Evolutionary conservation across 2,888 invertebrate species (phyloP).

Genomic region (Dicycla oo): DNA sequence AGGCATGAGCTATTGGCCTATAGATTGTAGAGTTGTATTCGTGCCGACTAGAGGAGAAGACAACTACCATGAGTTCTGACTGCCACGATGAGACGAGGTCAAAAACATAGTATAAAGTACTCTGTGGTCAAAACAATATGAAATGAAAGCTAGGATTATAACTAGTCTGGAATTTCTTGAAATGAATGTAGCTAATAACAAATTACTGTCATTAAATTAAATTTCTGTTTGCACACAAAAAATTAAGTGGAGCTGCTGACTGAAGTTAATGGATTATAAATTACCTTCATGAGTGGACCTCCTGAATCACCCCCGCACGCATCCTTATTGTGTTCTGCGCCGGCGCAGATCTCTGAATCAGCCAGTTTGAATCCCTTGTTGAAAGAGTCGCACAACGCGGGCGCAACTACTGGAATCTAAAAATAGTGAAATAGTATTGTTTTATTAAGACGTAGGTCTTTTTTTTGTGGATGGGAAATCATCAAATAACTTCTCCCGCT

Average conservation of each 20-base stretch:
- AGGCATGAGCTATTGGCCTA: background rate
- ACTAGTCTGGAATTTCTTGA: conserved; percentile 4
- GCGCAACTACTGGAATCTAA: conserved; percentile 79
- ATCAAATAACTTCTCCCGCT: too few relatives aligned
- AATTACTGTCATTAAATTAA: conserved; percentile 6
- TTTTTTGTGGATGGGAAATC: too few relatives aligned
- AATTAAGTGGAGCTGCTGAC: background rate
- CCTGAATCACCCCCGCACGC: conserved; percentile 92
- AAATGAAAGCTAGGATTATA: conserved; percentile 12
- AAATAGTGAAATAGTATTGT: background rate
- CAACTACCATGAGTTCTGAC: background rate
- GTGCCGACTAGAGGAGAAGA: background rate
- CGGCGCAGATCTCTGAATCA: conserved; percentile 88
- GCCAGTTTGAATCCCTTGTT: conserved; percentile 75
- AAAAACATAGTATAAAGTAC: too few relatives aligned
- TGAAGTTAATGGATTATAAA: background rate
- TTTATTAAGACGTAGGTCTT: background rate
- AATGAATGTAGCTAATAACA: background rate
- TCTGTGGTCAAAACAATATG: background rate
- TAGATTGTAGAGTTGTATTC: background rate
- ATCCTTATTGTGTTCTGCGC: conserved; percentile 89
- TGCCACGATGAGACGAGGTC: background rate
- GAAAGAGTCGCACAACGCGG: conserved; percentile 75
- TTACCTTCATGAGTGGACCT: conserved; percentile 90
- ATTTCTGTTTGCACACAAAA: too few relatives aligned